These are phyloP conservation scores for Otocyon megalotis DNA, from an alignment of 2,113 vertebrate species.

Conservation along the genomic window DNA sequence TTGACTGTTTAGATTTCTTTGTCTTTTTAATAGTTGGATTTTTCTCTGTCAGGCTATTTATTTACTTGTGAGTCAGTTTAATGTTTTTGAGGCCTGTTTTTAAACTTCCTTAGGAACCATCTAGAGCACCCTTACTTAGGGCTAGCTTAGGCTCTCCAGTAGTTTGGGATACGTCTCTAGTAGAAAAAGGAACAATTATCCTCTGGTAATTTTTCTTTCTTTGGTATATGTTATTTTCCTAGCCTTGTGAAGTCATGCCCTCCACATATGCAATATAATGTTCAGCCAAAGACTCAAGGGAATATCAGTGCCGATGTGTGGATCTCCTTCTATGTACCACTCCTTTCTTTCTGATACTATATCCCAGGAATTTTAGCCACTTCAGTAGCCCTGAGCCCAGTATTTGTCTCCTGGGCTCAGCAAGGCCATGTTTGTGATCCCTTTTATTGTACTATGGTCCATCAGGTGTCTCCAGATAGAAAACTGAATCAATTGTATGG, in stretches of 20 bases:
- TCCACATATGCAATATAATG: not conserved
- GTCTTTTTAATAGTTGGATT: constrained; percentile 17
- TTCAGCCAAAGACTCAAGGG: not conserved
- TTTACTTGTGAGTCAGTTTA: constrained; percentile 2
- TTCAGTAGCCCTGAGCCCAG: not conserved
- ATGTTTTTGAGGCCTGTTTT: not conserved
- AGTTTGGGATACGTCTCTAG: not conserved
- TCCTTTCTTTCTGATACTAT: not conserved
- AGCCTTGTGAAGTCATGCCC: not conserved
- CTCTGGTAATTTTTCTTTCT: not conserved
- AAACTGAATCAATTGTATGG: not conserved
- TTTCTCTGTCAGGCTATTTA: not conserved
- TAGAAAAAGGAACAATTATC: not conserved
- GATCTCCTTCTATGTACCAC: not conserved
- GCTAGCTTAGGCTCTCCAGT: not conserved
- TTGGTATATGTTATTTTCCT: not conserved
- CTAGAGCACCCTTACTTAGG: not conserved
- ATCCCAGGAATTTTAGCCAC: not conserved
- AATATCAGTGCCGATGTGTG: not conserved
- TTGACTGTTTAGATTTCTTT: not conserved
- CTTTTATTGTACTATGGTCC: not conserved
- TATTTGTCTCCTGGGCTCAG: not conserved
- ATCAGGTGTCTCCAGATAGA: not conserved
- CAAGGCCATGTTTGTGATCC: not conserved
- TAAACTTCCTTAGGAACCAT: not conserved